phyloP scores from a whole-genome alignment of 1,140 invertebrate genomes.

The Zaprionus inermis region DNA sequence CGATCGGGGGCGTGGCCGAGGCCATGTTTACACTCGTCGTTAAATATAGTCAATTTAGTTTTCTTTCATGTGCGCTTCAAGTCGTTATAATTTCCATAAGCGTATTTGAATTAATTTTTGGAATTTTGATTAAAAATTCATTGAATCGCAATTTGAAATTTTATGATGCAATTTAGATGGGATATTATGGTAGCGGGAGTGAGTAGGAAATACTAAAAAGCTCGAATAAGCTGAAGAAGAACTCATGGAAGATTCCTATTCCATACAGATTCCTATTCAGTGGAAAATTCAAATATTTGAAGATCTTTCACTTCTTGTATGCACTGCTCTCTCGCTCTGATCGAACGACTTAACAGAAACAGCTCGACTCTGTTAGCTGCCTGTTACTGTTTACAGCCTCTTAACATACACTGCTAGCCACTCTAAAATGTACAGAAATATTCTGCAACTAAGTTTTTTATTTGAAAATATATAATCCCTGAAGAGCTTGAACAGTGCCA shows the following conservation, averaged over 20 bases:
- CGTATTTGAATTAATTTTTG: constrained; percentile 53
- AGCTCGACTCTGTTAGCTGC: not conserved
- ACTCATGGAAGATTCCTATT: no score
- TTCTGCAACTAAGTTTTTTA: not conserved
- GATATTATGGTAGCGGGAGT: not conserved
- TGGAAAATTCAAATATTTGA: no score
- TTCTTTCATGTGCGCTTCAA: constrained; percentile 23
- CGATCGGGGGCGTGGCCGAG: constrained; percentile 17
- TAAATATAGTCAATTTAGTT: constrained; percentile 63
- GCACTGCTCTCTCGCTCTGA: no score
- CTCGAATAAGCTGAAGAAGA: no score
- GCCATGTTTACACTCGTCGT: constrained; percentile 32
- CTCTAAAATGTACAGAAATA: not conserved
- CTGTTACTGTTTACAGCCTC: not conserved
- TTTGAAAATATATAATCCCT: not conserved
- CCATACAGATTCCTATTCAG: no score
- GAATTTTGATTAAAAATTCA: constrained; percentile 58
- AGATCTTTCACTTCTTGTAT: no score
- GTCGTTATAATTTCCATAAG: constrained; percentile 35
- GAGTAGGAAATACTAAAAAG: no score
- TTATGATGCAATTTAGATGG: constrained; percentile 29
- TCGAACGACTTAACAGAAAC: no score
- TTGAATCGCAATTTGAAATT: constrained; percentile 27
- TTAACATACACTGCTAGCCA: not conserved
- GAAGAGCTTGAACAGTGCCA: not conserved